phyloP scores from a whole-genome alignment of 1,140 invertebrate species.

The Magallana ariakensis region DNA sequence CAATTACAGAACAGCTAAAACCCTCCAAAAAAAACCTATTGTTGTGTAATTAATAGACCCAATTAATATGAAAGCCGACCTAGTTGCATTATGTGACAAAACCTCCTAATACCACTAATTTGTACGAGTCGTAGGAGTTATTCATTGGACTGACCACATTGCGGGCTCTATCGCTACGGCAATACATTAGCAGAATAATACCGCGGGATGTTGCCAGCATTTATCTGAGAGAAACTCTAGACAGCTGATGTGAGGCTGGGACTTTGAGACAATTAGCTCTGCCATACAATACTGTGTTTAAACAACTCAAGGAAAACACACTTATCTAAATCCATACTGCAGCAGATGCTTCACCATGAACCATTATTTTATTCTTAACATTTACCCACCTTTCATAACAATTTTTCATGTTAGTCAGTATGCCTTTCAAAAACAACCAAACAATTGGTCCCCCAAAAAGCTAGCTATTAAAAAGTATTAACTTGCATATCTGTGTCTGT shows the following conservation, averaged over 20 bases:
- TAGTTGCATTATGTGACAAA: constrained; percentile 38
- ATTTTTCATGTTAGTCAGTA: too few relatives aligned
- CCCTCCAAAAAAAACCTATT: background rate
- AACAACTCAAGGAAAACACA: constrained; percentile 32
- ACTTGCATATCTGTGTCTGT: too few relatives aligned
- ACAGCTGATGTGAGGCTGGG: constrained; percentile 13
- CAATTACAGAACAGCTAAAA: background rate
- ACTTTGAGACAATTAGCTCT: constrained; percentile 4
- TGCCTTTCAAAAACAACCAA: too few relatives aligned
- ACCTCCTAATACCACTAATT: constrained; percentile 30
- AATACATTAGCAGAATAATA: constrained; percentile 25
- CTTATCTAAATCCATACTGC: constrained; percentile 23
- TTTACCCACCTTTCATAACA: too few relatives aligned
- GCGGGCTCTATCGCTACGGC: background rate
- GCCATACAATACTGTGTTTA: constrained; percentile 25
- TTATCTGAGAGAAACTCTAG: constrained; percentile 24
- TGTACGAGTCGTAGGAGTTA: constrained; percentile 16
- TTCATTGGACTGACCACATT: constrained; percentile 19
- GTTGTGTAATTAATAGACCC: constrained; percentile 33
- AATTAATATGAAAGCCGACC: constrained; percentile 30
- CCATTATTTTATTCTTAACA: too few relatives aligned
- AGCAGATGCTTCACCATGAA: background rate
- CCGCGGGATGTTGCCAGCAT: constrained; percentile 2
- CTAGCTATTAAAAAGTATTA: too few relatives aligned
- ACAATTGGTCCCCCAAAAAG: too few relatives aligned